Evolutionary conservation across 2,113 vertebrate species (phyloP).

Genomic region (Neopipo cinnamomea): DNA sequence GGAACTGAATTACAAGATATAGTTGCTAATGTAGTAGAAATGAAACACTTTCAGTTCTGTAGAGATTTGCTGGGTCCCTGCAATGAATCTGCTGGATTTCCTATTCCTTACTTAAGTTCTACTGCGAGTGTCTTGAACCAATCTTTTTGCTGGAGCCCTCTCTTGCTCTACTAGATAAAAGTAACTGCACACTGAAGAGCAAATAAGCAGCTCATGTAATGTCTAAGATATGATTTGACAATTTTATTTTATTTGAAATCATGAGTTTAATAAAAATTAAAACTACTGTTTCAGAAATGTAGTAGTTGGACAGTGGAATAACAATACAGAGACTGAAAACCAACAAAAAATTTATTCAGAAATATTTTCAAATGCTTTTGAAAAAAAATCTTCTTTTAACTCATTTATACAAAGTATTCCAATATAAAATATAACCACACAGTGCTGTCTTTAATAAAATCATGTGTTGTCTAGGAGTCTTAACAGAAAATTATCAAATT

Average conservation of each 20-base stretch:
- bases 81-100: background rate
- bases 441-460: background rate
- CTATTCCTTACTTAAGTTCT: background rate
- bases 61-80: background rate
- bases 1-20: background rate
- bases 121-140: background rate
- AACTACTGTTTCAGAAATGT: background rate
- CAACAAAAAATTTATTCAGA: background rate
- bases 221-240: background rate
- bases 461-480: background rate
- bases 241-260: background rate
- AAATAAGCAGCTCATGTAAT: background rate
- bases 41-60: background rate
- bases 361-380: background rate
- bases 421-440: background rate
- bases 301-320: background rate
- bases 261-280: no score
- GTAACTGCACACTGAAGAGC: background rate
- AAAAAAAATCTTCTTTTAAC: background rate
- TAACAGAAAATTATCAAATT: background rate
- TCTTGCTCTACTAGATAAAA: background rate
- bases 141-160: background rate
- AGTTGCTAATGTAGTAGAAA: background rate
- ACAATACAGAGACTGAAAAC: background rate
- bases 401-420: background rate